A percentile compares a stretch with the other conserved stretches of the same genome.
phyloP scores from a whole-genome alignment of 2,888 invertebrate genomes.

The Therioaphis trifolii region DNA sequence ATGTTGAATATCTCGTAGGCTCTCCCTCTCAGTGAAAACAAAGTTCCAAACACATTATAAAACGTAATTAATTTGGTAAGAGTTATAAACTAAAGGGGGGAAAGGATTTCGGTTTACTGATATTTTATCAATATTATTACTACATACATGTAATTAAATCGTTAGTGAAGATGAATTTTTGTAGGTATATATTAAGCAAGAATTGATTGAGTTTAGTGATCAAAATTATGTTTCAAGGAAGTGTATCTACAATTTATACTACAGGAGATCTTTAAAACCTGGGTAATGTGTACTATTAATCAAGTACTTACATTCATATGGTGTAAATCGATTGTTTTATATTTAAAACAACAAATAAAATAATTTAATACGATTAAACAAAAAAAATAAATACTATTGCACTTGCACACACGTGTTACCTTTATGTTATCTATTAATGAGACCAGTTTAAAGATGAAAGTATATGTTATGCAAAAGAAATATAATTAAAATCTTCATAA shows the following conservation, averaged over 20 bases:
- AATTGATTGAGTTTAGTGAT: slow-evolving; percentile 36
- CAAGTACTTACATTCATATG: slow-evolving; percentile 4
- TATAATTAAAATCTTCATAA: no score
- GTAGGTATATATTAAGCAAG: slow-evolving; percentile 28
- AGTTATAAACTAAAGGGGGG: neutral
- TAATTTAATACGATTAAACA: no score
- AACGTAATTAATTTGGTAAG: neutral
- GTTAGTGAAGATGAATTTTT: slow-evolving; percentile 8
- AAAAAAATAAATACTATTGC: neutral
- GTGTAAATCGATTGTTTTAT: neutral
- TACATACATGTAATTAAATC: slow-evolving; percentile 15
- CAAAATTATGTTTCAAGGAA: slow-evolving; percentile 23
- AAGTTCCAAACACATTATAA: neutral
- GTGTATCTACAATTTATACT: slow-evolving; percentile 6
- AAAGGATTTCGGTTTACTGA: neutral
- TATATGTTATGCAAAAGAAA: no score
- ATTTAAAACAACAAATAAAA: slow-evolving; percentile 26
- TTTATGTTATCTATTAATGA: no score
- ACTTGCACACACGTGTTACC: no score
- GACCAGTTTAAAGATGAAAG: no score
- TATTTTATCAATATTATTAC: slow-evolving; percentile 20
- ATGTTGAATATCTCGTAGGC: slow-evolving; percentile 2
- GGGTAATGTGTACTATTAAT: slow-evolving; percentile 20
- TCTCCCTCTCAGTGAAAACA: slow-evolving; percentile 12
- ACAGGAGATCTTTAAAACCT: slow-evolving; percentile 39